A percentile compares a stretch with the other conserved stretches of the same genome.
Conservation (phyloP, 1,140 invertebrate species). For the Calephelis nemesis region DNA sequence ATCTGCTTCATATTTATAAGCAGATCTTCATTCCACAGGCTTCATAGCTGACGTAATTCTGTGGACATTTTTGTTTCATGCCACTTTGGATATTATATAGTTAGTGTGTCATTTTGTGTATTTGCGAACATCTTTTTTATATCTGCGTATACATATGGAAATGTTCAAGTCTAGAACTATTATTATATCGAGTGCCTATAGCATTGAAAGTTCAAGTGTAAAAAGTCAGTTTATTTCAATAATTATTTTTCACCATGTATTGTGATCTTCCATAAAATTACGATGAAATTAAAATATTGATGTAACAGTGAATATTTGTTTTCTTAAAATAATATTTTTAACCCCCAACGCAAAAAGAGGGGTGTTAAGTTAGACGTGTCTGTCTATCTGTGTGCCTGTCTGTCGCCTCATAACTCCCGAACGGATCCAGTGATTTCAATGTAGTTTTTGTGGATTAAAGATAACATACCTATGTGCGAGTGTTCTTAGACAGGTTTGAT, state of each 20-base stretch:
- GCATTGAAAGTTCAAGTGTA: slow-evolving; percentile 75
- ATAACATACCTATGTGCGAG: too few relatives aligned
- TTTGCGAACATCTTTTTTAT: slow-evolving; percentile 67
- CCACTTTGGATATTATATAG: slow-evolving; percentile 67
- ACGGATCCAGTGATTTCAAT: too few relatives aligned
- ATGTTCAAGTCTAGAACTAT: slow-evolving; percentile 76
- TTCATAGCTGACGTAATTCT: slow-evolving; percentile 55
- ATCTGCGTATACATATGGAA: slow-evolving; percentile 69
- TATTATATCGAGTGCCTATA: slow-evolving; percentile 78
- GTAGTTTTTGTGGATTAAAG: too few relatives aligned
- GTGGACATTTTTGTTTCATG: slow-evolving; percentile 63
- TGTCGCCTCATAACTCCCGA: too few relatives aligned
- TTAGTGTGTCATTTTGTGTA: slow-evolving; percentile 65
- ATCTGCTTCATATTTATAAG: slow-evolving; percentile 54
- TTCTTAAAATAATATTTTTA: slow-evolving; percentile 16
- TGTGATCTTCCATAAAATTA: slow-evolving; percentile 78
- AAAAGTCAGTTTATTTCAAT: slow-evolving; percentile 76
- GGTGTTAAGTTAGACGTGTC: too few relatives aligned
- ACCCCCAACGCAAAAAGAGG: too few relatives aligned
- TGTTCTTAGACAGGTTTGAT: too few relatives aligned
- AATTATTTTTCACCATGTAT: slow-evolving; percentile 78
- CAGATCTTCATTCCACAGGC: slow-evolving; percentile 67
- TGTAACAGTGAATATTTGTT: slow-evolving; percentile 73
- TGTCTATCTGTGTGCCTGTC: too few relatives aligned
- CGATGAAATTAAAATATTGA: slow-evolving; percentile 78